These are phyloP conservation scores for Epinephelus awoara DNA, from an alignment of 2,797 vertebrate genomes.

Conservation along the genomic window DNA sequence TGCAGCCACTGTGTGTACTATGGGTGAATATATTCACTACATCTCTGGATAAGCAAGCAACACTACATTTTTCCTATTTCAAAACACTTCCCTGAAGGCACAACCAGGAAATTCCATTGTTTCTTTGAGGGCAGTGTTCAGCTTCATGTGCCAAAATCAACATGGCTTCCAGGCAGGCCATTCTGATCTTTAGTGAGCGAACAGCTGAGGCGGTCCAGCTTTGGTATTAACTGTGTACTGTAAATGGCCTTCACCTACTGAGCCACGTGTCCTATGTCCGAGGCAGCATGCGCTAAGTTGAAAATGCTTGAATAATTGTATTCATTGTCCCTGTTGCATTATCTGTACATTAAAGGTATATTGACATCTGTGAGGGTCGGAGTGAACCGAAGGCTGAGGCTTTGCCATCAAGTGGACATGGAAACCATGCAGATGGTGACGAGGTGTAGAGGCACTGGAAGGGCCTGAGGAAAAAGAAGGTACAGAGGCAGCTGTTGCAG, in stretches of 20 bases:
- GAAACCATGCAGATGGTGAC: conserved; percentile 57
- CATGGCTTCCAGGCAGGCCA: conserved; percentile 75
- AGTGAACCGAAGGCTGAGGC: conserved; percentile 54
- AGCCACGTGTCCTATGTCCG: conserved; percentile 34
- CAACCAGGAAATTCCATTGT: conserved; percentile 78
- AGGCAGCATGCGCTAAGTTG: conserved; percentile 48
- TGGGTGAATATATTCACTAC: conserved; percentile 56
- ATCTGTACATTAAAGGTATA: conserved; percentile 61
- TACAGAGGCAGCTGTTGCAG: conserved; percentile 49
- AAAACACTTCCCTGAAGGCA: conserved; percentile 82
- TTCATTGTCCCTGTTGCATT: conserved; percentile 41
- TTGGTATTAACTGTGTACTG: conserved; percentile 73
- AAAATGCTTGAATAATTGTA: conserved; percentile 52
- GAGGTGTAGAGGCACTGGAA: conserved; percentile 70
- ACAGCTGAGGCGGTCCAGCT: conserved; percentile 70
- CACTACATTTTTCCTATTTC: conserved; percentile 54
- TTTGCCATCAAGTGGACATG: conserved; percentile 54
- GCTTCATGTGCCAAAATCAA: conserved; percentile 81
- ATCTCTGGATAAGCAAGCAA: conserved; percentile 73
- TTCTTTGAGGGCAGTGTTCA: conserved; percentile 80
- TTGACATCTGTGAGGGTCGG: conserved; percentile 52
- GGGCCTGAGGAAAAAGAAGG: conserved; percentile 78
- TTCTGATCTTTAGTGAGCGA: conserved; percentile 51
- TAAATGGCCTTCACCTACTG: conserved; percentile 45
- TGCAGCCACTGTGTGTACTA: conserved; percentile 52